These are phyloP conservation scores for Margaritifera margaritifera DNA, from an alignment of 2,888 invertebrate species.

Conservation along the genomic window DNA sequence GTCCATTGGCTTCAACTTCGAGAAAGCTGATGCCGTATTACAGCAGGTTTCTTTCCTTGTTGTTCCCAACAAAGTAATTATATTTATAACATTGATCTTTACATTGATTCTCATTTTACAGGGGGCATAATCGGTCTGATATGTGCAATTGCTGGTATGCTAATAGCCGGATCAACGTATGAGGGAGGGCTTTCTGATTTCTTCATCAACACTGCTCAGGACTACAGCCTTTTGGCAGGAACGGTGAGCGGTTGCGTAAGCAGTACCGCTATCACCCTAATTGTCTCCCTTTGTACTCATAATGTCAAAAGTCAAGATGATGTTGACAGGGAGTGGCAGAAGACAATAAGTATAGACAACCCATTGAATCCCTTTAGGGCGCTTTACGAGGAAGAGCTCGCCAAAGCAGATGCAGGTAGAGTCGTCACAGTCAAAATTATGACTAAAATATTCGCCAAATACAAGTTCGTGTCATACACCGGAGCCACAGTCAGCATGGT, in stretches of 20 bases:
- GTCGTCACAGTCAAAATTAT: constrained; percentile 34
- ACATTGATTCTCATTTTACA: constrained; percentile 16
- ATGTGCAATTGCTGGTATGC: constrained; percentile 43
- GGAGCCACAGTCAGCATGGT: constrained; percentile 32
- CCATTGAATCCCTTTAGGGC: constrained; percentile 54
- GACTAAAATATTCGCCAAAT: constrained; percentile 36
- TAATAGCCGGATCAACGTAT: constrained; percentile 47
- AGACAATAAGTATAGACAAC: constrained; percentile 58
- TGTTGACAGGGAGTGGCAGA: constrained; percentile 50
- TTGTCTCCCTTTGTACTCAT: constrained; percentile 54
- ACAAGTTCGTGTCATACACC: constrained; percentile 23
- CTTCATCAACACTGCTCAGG: constrained; percentile 50
- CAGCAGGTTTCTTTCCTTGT: too few species aligned
- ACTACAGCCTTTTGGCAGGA: constrained; percentile 57
- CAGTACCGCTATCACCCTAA: constrained; percentile 47
- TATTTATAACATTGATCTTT: too few species aligned
- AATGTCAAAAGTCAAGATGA: constrained; percentile 37
- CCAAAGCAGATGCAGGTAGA: constrained; percentile 22
- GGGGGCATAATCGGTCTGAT: constrained; percentile 50
- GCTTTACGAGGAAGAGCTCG: constrained; percentile 48
- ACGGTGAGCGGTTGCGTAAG: constrained; percentile 46
- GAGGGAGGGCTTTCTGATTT: constrained; percentile 54
- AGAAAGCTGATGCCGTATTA: too few species aligned
- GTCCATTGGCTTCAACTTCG: too few species aligned
- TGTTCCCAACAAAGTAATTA: too few species aligned